phyloP scores from a whole-genome alignment of 2,113 vertebrate species.

The Oncorhynchus tshawytscha region DNA sequence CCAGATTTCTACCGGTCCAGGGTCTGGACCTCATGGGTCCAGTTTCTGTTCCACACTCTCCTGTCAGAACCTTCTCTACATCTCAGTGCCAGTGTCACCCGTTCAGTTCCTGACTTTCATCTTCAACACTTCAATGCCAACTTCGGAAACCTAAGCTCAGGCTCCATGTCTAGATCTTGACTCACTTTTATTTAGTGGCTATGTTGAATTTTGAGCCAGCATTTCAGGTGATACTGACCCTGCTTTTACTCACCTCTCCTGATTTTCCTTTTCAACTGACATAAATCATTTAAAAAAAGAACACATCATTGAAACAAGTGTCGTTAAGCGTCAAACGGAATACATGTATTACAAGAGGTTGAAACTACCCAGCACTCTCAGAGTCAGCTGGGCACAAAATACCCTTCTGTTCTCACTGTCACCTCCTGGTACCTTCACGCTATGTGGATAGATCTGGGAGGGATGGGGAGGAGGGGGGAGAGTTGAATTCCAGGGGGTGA shows the following conservation, averaged over 20 bases:
- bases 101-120: constrained; percentile 13
- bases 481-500: constrained; percentile 59
- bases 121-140: not conserved
- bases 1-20: constrained; percentile 26
- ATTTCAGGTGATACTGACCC: too few relatives aligned
- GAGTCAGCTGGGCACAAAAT: constrained; percentile 77
- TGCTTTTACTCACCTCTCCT: not conserved
- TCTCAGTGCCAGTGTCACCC: not conserved
- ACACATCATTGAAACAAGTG: constrained; percentile 41
- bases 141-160: not conserved
- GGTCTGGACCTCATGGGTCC: constrained; percentile 21
- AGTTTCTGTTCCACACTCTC: not conserved
- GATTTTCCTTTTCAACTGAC: not conserved
- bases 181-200: constrained; percentile 13
- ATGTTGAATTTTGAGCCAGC: not conserved
- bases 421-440: constrained; percentile 72
- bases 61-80: not conserved
- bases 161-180: not conserved
- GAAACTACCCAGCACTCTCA: constrained; percentile 62
- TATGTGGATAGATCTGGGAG: constrained; percentile 67
- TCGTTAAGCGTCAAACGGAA: constrained; percentile 55
- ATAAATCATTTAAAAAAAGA: constrained; percentile 31
- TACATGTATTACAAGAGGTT: constrained; percentile 58
- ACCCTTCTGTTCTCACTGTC: constrained; percentile 72
- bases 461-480: constrained; percentile 47